These are phyloP conservation scores for Narcine bancroftii DNA, from an alignment of 2,113 vertebrate species.

Conservation along the genomic window DNA sequence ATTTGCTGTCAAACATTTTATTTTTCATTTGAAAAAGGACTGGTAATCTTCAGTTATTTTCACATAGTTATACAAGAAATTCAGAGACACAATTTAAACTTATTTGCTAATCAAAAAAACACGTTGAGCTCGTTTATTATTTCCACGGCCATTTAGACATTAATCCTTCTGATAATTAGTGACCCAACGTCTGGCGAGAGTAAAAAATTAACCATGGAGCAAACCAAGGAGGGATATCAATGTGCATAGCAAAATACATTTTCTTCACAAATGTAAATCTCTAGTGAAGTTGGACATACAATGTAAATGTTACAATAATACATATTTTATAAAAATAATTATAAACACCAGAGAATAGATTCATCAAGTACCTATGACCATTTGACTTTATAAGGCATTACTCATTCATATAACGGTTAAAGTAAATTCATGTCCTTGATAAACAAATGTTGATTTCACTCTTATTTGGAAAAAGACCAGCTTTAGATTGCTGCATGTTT, in stretches of 20 bases:
- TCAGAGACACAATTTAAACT: background rate
- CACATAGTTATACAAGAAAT: background rate
- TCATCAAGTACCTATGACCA: background rate
- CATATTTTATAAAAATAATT: background rate
- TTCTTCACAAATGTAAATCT: background rate
- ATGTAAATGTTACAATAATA: background rate
- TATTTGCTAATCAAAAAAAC: background rate
- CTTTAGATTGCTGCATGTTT: background rate
- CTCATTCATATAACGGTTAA: background rate
- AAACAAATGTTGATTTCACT: background rate
- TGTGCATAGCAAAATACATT: background rate
- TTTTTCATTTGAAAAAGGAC: background rate
- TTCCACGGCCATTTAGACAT: background rate
- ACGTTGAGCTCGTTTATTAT: conserved; percentile 2
- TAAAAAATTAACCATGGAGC: conserved; percentile 3
- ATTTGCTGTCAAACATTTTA: background rate
- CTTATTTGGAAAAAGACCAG: background rate
- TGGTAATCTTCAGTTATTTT: background rate
- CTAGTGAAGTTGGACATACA: background rate
- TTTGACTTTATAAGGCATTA: background rate
- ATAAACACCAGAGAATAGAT: background rate
- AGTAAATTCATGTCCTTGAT: background rate
- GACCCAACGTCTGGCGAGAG: background rate
- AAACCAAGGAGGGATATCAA: background rate
- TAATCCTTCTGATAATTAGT: background rate